phyloP scores from a whole-genome alignment of 2,113 vertebrate genomes.

The Trematocara macrostoma region DNA sequence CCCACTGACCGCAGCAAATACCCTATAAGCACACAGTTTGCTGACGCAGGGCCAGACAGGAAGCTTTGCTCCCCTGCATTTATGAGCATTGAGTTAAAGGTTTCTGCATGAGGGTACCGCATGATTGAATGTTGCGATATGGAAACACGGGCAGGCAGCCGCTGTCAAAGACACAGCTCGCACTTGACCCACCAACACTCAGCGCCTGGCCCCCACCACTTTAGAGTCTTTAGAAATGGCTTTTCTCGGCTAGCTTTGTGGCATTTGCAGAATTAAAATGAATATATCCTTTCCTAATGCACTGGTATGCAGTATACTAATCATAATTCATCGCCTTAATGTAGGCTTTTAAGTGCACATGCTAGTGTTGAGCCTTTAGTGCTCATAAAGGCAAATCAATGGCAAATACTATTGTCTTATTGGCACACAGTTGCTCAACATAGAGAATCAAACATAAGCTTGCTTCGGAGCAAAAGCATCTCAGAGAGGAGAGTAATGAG shows the following conservation, averaged over 20 bases:
- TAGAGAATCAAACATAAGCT: conserved; percentile 7
- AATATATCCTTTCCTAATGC: conserved; percentile 51
- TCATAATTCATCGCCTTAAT: conserved; percentile 57
- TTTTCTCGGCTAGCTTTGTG: conserved; percentile 28
- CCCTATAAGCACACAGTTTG: neutral
- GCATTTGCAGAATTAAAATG: conserved; percentile 56
- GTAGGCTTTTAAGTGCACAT: conserved; percentile 49
- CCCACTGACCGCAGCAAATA: conserved; percentile 11
- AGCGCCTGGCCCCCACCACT: conserved; percentile 23
- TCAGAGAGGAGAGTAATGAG: conserved; percentile 35
- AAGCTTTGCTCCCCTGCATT: conserved; percentile 43
- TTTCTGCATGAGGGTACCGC: conserved; percentile 70
- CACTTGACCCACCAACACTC: conserved; percentile 70
- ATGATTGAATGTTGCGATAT: conserved; percentile 69
- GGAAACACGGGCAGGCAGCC: conserved; percentile 64
- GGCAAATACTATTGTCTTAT: conserved; percentile 48
- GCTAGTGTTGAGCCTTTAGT: conserved; percentile 28
- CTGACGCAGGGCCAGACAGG: conserved; percentile 7
- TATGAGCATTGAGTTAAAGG: conserved; percentile 60
- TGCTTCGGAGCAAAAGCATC: conserved; percentile 7
- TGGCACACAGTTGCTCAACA: conserved; percentile 20
- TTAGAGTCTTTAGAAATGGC: conserved; percentile 33
- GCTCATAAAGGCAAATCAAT: conserved; percentile 50
- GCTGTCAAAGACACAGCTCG: conserved; percentile 61
- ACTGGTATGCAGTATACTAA: conserved; percentile 31